A percentile compares a stretch with the other conserved stretches of the same genome.
Conservation (phyloP, 2,797 vertebrate species). For the Acanthurus tractus region DNA sequence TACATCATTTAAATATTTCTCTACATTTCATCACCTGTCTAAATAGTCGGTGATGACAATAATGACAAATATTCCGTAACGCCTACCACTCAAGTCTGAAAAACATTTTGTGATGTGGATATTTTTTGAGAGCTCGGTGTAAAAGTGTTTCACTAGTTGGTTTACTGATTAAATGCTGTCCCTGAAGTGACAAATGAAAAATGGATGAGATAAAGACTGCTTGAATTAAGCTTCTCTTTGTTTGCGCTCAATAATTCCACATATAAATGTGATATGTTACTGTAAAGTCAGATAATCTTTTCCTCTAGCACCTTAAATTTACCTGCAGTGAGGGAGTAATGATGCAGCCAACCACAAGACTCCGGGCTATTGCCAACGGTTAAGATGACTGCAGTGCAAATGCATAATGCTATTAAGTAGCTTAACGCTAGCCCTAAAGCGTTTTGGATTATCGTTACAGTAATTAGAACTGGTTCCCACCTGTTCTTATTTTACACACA, state of each 20-base stretch:
- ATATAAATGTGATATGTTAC: conserved; percentile 22
- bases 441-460: conserved; percentile 56
- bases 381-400: conserved; percentile 62
- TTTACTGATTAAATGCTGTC: conserved; percentile 19
- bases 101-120: conserved; percentile 43
- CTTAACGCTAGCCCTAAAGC: conserved; percentile 64
- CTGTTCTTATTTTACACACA: conserved; percentile 65
- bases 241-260: conserved; percentile 28
- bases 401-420: conserved; percentile 66
- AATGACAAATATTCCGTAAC: conserved; percentile 76
- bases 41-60: conserved; percentile 16
- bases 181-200: conserved; percentile 21
- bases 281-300: conserved; percentile 20
- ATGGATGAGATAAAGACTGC: conserved; percentile 12
- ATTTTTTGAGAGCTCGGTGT: conserved; percentile 34
- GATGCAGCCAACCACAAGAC: conserved; percentile 41
- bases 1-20: conserved; percentile 43
- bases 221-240: conserved; percentile 26
- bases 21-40: conserved; percentile 63
- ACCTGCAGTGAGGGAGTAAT: conserved; percentile 45
- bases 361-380: conserved; percentile 47
- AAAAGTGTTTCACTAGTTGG: conserved; percentile 16
- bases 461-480: conserved; percentile 68
- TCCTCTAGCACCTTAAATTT: conserved; percentile 28
- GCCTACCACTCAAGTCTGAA: conserved; percentile 25